Percentiles rank a stretch among this genome's conserved stretches.
Evolutionary conservation across 2,113 vertebrate genomes (phyloP).

Genomic region (Casuarius casuarius): DNA sequence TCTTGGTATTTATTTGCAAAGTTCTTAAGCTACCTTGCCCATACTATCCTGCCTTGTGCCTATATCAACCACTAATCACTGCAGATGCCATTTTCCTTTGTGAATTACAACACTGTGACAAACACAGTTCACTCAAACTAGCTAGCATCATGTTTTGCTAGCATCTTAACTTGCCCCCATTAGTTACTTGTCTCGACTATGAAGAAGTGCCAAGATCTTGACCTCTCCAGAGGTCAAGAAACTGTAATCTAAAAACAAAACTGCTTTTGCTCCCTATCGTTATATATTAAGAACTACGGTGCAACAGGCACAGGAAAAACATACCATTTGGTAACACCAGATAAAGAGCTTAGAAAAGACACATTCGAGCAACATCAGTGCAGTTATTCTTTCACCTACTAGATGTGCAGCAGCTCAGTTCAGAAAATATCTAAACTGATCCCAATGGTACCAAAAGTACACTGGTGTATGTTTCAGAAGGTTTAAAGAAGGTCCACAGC

Average conservation of each 20-base stretch:
- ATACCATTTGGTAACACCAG: background rate
- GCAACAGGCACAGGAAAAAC: background rate
- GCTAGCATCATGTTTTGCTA: background rate
- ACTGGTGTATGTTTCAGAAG: background rate
- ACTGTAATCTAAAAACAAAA: background rate
- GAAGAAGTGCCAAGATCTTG: background rate
- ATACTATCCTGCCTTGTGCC: background rate
- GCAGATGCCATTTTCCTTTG: background rate
- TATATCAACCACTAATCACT: background rate
- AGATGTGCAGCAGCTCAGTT: background rate
- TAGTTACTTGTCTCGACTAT: background rate
- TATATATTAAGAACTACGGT: background rate
- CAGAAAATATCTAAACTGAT: background rate
- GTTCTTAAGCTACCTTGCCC: background rate
- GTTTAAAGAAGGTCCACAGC: background rate
- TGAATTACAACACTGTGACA: background rate
- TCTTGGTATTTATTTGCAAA: background rate
- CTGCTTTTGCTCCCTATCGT: rapidly evolving
- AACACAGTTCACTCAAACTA: no score
- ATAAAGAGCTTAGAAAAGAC: background rate
- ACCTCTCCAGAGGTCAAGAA: background rate
- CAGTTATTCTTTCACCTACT: background rate
- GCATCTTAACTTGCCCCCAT: background rate
- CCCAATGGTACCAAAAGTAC: background rate
- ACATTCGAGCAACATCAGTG: background rate